phyloP scores from a whole-genome alignment of 2,797 vertebrate species.

The Microchirus variegatus region DNA sequence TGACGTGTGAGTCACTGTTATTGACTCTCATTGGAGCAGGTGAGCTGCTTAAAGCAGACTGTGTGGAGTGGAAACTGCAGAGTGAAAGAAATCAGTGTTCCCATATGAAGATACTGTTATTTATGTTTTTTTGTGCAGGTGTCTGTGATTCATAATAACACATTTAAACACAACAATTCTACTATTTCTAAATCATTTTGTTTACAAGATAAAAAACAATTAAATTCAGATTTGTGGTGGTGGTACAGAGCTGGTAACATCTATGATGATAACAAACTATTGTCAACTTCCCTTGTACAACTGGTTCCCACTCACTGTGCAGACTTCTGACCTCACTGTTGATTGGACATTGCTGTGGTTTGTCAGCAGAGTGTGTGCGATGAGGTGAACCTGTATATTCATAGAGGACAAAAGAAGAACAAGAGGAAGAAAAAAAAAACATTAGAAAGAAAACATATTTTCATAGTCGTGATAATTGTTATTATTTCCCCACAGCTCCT shows the following conservation, averaged over 20 bases:
- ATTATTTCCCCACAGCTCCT: neutral
- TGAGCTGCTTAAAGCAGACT: too few relatives aligned
- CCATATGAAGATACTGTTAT: too few relatives aligned
- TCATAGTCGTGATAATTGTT: neutral
- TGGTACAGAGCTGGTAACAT: neutral
- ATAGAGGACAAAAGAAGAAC: neutral
- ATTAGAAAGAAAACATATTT: neutral
- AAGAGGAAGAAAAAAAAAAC: neutral
- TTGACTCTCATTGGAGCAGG: too few relatives aligned
- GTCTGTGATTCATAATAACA: too few relatives aligned
- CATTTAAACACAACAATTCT: too few relatives aligned
- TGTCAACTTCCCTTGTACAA: constrained; percentile 25
- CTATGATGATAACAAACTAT: constrained; percentile 1
- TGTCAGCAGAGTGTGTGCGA: neutral
- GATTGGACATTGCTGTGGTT: constrained; percentile 21
- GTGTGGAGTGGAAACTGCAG: too few relatives aligned
- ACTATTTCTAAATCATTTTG: too few relatives aligned
- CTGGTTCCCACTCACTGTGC: constrained; percentile 7
- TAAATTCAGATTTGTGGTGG: too few relatives aligned
- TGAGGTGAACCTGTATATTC: constrained; percentile 31
- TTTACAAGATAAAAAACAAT: too few relatives aligned
- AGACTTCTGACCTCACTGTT: constrained; percentile 29
- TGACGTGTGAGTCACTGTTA: neutral
- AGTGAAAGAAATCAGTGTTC: too few relatives aligned
- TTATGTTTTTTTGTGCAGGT: too few relatives aligned